Percentiles rank a stretch among this genome's conserved stretches.
These are phyloP conservation scores for Drosophila prolongata DNA, from an alignment of 2,888 invertebrate genomes.

Conservation along the genomic window DNA sequence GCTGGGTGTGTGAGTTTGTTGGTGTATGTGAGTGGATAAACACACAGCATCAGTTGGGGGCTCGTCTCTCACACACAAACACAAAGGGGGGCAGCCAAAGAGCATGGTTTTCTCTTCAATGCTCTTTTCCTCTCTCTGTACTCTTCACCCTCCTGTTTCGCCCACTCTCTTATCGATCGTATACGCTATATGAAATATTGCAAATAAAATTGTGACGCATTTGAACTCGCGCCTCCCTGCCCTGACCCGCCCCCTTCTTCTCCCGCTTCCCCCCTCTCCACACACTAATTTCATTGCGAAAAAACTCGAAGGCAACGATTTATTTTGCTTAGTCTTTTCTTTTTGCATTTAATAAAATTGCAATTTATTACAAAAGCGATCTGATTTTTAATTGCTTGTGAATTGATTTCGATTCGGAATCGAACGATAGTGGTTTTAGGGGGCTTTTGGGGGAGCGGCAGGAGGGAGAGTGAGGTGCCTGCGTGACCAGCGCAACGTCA, in stretches of 20 bases:
- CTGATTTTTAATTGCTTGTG: constrained; percentile 72
- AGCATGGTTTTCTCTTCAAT: constrained; percentile 43
- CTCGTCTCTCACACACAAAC: constrained; percentile 56
- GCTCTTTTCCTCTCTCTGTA: constrained; percentile 37
- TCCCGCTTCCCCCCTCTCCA: constrained; percentile 5
- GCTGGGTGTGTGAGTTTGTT: constrained; percentile 17
- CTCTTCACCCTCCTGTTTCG: constrained; percentile 22
- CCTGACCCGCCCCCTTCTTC: constrained; percentile 10
- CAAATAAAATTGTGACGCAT: constrained; percentile 63
- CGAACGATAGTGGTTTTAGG: constrained; percentile 23
- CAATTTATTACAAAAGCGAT: constrained; percentile 76
- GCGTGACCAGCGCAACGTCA: constrained; percentile 74
- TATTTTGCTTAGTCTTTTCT: constrained; percentile 53
- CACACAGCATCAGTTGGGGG: constrained; percentile 62
- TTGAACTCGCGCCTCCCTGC: constrained; percentile 45
- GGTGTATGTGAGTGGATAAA: constrained; percentile 32
- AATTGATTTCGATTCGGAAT: constrained; percentile 60
- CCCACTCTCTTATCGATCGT: constrained; percentile 21
- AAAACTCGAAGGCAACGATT: constrained; percentile 35
- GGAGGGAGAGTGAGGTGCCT: constrained; percentile 15
- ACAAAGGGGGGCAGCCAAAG: constrained; percentile 33
- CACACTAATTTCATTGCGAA: constrained; percentile 51
- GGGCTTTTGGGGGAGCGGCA: background rate
- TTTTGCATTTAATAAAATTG: constrained; percentile 64
- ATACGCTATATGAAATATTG: constrained; percentile 53